phyloP scores from a whole-genome alignment of 2,113 vertebrate genomes.

The Bos taurus region DNA sequence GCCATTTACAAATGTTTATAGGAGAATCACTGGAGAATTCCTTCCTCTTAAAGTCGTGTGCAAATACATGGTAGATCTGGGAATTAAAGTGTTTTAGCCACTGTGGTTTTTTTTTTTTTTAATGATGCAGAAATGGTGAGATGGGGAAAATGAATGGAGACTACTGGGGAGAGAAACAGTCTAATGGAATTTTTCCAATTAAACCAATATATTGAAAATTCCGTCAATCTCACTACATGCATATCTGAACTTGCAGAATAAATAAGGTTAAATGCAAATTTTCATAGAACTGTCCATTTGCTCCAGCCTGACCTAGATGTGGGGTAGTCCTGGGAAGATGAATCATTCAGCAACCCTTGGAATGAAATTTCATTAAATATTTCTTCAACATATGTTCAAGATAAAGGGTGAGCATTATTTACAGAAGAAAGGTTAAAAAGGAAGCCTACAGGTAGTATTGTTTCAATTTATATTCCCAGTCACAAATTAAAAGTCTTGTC shows the following conservation, averaged over 20 bases:
- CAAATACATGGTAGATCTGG: neutral
- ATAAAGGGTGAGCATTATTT: conserved; percentile 4
- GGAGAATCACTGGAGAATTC: conserved; percentile 19
- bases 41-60: neutral
- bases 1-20: conserved; percentile 22
- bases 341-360: neutral
- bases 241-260: neutral
- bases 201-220: neutral
- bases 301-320: neutral
- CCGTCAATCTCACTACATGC: neutral
- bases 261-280: neutral
- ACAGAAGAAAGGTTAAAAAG: neutral
- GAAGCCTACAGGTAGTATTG: neutral
- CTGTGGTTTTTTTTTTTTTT: neutral
- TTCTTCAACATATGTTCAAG: neutral
- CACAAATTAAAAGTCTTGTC: neutral
- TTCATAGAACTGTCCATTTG: neutral
- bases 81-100: neutral
- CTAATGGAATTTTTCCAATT: neutral
- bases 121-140: neutral
- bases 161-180: neutral
- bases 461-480: neutral
- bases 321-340: neutral
- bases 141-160: neutral
- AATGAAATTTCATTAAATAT: neutral